Percentiles rank a stretch among this genome's conserved stretches.
phyloP scores from a whole-genome alignment of 1,140 invertebrate species.

The Tyrophagus putrescentiae region DNA sequence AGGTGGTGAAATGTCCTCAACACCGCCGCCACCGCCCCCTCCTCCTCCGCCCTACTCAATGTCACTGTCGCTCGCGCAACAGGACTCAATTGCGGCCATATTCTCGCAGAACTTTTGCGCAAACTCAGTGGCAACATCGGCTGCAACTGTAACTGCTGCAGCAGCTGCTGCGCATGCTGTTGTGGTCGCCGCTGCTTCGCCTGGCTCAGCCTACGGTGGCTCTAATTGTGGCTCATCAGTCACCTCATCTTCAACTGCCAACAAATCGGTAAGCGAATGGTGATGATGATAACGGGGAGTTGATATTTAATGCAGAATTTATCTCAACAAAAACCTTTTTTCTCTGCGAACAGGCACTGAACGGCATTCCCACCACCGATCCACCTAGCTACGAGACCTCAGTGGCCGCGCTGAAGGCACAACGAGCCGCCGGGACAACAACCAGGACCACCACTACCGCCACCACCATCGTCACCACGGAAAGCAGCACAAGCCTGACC shows the following conservation, averaged over 20 bases:
- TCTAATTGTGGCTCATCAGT: too few species aligned
- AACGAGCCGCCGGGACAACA: conserved; percentile 38
- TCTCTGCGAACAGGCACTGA: too few species aligned
- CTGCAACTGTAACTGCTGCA: not conserved
- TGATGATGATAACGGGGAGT: too few species aligned
- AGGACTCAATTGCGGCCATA: not conserved
- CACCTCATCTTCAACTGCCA: too few species aligned
- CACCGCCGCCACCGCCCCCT: conserved; percentile 10
- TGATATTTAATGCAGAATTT: too few species aligned
- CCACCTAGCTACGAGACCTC: conserved; percentile 79
- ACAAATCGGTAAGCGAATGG: too few species aligned
- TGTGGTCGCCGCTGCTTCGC: not conserved
- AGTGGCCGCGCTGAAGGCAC: conserved; percentile 66
- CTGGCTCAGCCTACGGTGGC: not conserved
- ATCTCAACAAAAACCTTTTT: too few species aligned
- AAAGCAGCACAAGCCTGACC: not conserved
- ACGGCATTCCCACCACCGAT: conserved; percentile 56
- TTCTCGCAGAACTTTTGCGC: too few species aligned
- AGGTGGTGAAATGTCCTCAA: too few species aligned
- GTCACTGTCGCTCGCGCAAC: conserved; percentile 8
- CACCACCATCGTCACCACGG: not conserved
- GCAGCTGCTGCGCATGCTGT: not conserved
- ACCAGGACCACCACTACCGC: conserved; percentile 6
- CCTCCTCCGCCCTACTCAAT: conserved; percentile 26
- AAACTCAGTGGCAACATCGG: too few species aligned